Evolutionary conservation across 2,797 vertebrate species (phyloP), one percentile per base, ranked within the genome.

Genomic region (Peromyscus attwateri): DNA sequence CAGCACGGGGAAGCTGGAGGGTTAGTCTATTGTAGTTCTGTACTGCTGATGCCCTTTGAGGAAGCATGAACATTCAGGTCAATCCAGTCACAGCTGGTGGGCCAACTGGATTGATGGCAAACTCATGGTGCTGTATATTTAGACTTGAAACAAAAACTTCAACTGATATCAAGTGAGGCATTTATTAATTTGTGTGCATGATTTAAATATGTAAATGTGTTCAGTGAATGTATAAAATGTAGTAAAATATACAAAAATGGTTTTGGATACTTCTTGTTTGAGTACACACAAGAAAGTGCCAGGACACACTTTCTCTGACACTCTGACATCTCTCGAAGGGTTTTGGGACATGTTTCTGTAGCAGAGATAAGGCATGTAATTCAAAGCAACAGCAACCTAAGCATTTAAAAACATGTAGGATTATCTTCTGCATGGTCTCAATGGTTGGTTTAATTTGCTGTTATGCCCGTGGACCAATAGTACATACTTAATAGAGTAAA

Each of bases 101-200:
- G 43, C 29, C 77, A 43, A 40, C 40, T 79, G 68, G 31, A 57
- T n/a, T 23, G 8, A 91, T 0, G 0, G 49, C 11, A 87, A 75
- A 49, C 40, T 79, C 68, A 82, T 17, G 71, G 88, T 62, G 13
- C 16, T 12, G 29, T 52, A 91, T 27, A 89, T 79, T 46, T 73
- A 68, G 23, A 77, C 23, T 46, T 71, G 52, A 34, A 23, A 85
- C 31, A 49, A 21, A 76, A 82, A 21, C 16, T 46, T 76, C 49
- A 89, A 82, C 79, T 70, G 64, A 85, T 75, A 95, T 80, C 25
- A 52, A 93, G 29, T 71, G 25, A 94, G 21, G 49, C 40, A 31
- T 66, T 19, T 89, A 25, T 76, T 89, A 43, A 80, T 73, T 83
- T 85, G 55, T 91, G 13, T 76, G 82, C 60, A 43, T 91, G 37